Evolutionary conservation across 2,113 vertebrate genomes (phyloP).

Genomic region (Poecile atricapillus): DNA sequence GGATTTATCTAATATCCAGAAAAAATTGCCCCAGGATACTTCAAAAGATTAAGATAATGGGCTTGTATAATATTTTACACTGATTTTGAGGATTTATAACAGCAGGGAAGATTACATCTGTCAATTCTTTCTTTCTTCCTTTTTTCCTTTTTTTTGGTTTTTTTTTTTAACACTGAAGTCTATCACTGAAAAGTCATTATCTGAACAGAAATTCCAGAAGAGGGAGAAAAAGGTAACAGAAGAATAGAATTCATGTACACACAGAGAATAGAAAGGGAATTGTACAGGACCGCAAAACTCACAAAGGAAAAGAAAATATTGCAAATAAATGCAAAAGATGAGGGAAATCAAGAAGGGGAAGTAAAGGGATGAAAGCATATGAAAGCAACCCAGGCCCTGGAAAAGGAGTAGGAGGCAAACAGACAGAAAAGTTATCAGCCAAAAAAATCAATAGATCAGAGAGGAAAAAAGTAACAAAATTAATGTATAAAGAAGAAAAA

Average conservation of each 20-base stretch:
- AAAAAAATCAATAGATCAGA: neutral
- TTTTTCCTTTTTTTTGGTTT: too few relatives aligned
- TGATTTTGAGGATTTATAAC: neutral
- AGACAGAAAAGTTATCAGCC: neutral
- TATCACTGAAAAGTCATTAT: neutral
- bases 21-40: neutral
- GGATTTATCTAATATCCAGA: slow-evolving; percentile 4
- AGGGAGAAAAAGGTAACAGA: neutral
- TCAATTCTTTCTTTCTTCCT: neutral
- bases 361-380: neutral
- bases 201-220: neutral
- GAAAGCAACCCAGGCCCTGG: neutral
- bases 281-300: neutral
- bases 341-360: neutral
- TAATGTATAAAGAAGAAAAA: neutral
- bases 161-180: neutral
- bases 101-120: neutral
- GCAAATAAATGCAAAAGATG: neutral
- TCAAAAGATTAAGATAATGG: neutral
- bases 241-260: neutral
- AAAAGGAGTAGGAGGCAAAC: neutral
- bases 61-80: neutral
- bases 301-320: neutral
- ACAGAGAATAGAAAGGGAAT: neutral
- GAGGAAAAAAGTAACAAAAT: neutral